Conservation (phyloP, 2,888 invertebrate species). For the Eupithecia insigniata region DNA sequence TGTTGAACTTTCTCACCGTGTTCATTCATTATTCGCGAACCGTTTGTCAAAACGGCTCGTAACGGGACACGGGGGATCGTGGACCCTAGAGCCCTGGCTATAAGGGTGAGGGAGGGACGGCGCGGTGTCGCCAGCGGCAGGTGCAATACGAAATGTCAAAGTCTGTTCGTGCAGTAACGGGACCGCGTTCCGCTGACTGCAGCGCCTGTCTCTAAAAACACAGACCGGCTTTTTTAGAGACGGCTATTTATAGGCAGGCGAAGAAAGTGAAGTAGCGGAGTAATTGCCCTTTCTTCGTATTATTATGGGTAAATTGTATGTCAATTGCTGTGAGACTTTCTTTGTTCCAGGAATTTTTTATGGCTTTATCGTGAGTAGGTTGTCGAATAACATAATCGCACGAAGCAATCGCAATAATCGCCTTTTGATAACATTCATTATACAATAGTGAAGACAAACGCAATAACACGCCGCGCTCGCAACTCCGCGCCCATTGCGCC, state of each 20-base stretch:
- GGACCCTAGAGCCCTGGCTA: not conserved
- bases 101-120: constrained; percentile 7
- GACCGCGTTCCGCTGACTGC: constrained; percentile 37
- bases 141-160: constrained; percentile 42
- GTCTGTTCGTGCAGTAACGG: constrained; percentile 41
- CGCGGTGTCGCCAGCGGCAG: too few relatives aligned
- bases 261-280: constrained; percentile 33
- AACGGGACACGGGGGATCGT: not conserved
- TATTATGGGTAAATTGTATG: constrained; percentile 29
- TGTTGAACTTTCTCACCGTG: constrained; percentile 25
- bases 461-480: not conserved
- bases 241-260: constrained; percentile 39
- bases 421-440: constrained; percentile 15
- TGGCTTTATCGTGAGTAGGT: constrained; percentile 1
- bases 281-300: constrained; percentile 29
- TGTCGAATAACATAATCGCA: constrained; percentile 10
- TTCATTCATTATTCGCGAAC: constrained; percentile 24
- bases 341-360: constrained; percentile 11
- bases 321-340: constrained; percentile 25
- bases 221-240: constrained; percentile 14
- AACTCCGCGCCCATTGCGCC: too few relatives aligned
- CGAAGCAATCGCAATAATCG: constrained; percentile 8
- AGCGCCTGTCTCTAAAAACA: constrained; percentile 3
- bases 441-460: not conserved
- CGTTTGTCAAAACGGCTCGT: constrained; percentile 14